Percentiles rank a stretch among this genome's conserved stretches.
Conservation (phyloP, 2,797 vertebrate species). For the Gymnothorax reevesii region DNA sequence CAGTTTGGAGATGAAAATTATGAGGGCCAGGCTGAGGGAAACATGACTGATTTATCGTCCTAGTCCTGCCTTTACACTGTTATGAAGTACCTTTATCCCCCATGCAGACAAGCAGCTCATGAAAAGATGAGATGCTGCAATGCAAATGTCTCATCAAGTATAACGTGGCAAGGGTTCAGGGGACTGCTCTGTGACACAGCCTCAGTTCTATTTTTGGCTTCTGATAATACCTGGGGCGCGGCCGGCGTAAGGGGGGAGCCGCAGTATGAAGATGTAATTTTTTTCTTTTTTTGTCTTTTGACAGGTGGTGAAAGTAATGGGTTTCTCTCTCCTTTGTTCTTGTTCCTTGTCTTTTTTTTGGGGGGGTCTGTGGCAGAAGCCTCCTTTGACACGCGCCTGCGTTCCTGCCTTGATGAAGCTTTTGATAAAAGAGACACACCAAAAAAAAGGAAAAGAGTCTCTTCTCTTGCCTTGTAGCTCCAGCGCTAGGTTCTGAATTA, state of each 20-base stretch:
- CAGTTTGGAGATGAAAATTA: background rate
- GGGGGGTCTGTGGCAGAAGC: background rate
- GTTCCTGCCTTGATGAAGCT: background rate
- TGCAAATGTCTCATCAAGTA: background rate
- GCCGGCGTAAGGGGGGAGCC: background rate
- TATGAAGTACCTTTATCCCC: background rate
- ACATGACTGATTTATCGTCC: background rate
- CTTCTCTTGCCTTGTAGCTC: background rate
- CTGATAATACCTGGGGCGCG: background rate
- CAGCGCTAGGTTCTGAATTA: background rate
- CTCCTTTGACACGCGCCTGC: background rate
- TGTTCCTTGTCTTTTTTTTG: background rate
- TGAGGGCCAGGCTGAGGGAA: background rate
- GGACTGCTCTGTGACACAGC: background rate
- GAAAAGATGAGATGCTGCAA: background rate
- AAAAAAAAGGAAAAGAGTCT: background rate
- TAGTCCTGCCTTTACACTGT: background rate
- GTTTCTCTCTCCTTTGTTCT: background rate
- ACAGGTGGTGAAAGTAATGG: background rate
- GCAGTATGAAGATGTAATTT: background rate
- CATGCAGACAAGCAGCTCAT: background rate
- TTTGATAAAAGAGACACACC: background rate
- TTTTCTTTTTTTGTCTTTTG: background rate
- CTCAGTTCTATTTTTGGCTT: background rate
- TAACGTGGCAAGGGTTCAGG: background rate